phyloP scores from a whole-genome alignment of 2,888 invertebrate species.

The Trichopria drosophilae region DNA sequence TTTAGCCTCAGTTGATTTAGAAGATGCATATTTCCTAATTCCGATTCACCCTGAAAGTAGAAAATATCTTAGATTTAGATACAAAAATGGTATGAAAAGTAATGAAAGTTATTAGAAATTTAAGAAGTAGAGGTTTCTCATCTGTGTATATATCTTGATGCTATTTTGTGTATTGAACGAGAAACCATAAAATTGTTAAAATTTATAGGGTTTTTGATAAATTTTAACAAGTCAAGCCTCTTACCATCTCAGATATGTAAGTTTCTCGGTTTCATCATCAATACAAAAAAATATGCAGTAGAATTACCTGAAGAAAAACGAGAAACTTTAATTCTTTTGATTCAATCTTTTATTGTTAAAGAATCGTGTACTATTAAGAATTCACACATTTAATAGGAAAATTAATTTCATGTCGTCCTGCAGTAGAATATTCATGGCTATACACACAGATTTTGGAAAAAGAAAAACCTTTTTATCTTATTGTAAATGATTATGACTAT shows the following conservation, averaged over 20 bases:
- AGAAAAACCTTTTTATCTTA: constrained; percentile 22
- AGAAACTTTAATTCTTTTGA: neutral
- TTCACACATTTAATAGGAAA: too few species aligned
- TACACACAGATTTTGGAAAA: constrained; percentile 29
- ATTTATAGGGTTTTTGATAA: constrained; percentile 4
- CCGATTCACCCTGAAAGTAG: constrained; percentile 4
- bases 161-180: constrained; percentile 3
- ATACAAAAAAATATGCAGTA: neutral
- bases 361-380: constrained; percentile 18
- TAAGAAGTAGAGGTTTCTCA: constrained; percentile 9
- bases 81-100: constrained; percentile 13
- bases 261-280: constrained; percentile 2
- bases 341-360: neutral
- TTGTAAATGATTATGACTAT: constrained; percentile 13
- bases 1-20: constrained; percentile 12
- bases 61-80: constrained; percentile 12
- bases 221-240: constrained; percentile 2
- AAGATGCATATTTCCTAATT: constrained; percentile 18
- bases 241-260: neutral
- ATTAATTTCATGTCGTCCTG: constrained; percentile 25
- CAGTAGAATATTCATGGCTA: constrained; percentile 27
- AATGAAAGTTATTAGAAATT: constrained; percentile 14
- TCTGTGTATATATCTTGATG: constrained; percentile 8
- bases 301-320: constrained; percentile 3
- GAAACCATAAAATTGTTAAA: neutral